Conservation (phyloP, 1,140 invertebrate species). For the Leptopilina boulardi region DNA sequence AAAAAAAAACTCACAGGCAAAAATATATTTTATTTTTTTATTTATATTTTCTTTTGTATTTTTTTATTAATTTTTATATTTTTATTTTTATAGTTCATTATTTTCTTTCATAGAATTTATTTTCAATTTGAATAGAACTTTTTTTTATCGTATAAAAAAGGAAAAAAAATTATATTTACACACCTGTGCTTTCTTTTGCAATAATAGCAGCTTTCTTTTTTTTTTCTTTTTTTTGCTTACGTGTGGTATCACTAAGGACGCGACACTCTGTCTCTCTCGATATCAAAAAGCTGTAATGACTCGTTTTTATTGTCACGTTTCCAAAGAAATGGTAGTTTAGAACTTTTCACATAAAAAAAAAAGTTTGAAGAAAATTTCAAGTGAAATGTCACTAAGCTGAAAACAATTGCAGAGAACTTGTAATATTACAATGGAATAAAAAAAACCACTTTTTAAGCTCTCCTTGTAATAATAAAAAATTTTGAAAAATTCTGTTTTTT, state of each 20-base stretch:
- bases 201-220: conserved; percentile 14
- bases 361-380: not conserved
- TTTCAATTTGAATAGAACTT: no score
- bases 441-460: not conserved
- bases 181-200: not conserved
- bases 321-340: not conserved
- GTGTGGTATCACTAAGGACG: not conserved
- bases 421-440: no score
- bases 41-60: no score
- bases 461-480: no score
- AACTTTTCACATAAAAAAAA: not conserved
- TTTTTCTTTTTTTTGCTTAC: conserved; percentile 13
- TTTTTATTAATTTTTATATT: no score
- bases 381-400: not conserved
- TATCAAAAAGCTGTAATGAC: conserved; percentile 3
- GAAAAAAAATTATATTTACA: not conserved
- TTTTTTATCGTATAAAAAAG: no score
- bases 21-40: no score
- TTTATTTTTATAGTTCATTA: no score
- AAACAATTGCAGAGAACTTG: not conserved
- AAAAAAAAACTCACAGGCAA: no score
- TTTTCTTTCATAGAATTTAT: no score
- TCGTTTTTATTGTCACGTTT: not conserved
- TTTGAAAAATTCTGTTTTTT: no score
- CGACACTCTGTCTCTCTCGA: not conserved